Base-by-base conservation (phyloP, 92 coral and sea anemone species). In the Micromussa lordhowensis region DNA sequence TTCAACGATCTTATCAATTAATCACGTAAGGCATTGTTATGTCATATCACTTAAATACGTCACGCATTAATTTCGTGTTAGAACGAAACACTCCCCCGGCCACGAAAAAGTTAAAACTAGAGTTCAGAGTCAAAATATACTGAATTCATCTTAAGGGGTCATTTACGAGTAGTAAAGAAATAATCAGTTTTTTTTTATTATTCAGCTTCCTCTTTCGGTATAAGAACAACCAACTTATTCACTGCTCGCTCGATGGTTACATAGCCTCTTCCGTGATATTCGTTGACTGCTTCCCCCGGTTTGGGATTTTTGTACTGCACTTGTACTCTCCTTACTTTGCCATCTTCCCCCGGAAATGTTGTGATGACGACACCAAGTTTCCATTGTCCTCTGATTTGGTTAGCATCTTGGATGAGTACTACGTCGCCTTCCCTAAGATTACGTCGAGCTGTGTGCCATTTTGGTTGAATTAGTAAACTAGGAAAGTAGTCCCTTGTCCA, bases 401-500 rank as follows among this genome's bases (percentile, higher is more conserved):
- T 88, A 4, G 91, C 49, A 36, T 88, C 91, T 36, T 77, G 85
- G 28, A 86, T 86, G 3, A 88, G 58, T 1, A 80, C 91, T 3
- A 81, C 61, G 71, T 88, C 87, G 21, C 91, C 87, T 26, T 68
- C 86, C 21, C 59, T 68, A 3, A 88, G 53, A 31, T 88, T 88
- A 28, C 87, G n/a, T 72, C 48, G 64, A 14, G 82, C 80, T 2
- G 83, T 77, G 48, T 88, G 91, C 91, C 86, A 88, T 32, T 88
- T 88, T 61, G 53, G 87, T 51, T 79, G 26, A 26, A 88, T 74
- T 14, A 88, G 63, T 21, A 88, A 82, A 29, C 87, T 82, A 32
- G 91, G 91, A 22, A 88, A 82, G 17, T 5, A 54, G 59, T 54
- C 59, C 17, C 59, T 54, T 6, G 59, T 12, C 59, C 59, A 12